phyloP scores from a whole-genome alignment of 2,113 vertebrate genomes.

The human (Homo sapiens) region DNA sequence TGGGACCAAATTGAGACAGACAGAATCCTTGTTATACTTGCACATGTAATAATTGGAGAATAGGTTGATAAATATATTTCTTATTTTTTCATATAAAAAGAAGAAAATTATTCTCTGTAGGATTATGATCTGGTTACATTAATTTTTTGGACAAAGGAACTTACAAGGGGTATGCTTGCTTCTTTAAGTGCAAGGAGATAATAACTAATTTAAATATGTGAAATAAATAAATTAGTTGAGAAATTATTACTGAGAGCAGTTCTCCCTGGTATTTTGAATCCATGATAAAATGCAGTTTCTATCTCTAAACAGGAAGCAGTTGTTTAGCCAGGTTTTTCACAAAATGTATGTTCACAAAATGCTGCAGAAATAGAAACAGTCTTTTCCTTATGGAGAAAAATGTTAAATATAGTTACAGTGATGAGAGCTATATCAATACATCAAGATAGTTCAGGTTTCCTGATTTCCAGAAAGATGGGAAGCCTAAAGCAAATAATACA shows the following conservation, averaged over 20 bases:
- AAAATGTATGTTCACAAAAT: slow-evolving; percentile 22
- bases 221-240: neutral
- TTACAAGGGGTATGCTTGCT: neutral
- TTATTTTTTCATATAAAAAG: neutral
- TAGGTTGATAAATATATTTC: neutral
- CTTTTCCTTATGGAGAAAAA: slow-evolving; percentile 44
- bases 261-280: slow-evolving; percentile 21
- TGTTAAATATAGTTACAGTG: slow-evolving; percentile 49
- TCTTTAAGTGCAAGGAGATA: neutral
- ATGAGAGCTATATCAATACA: slow-evolving; percentile 27
- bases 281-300: neutral
- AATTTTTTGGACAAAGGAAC: neutral
- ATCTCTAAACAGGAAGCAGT: slow-evolving; percentile 15
- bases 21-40: neutral
- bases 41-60: neutral
- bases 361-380: slow-evolving; percentile 17
- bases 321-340: slow-evolving; percentile 42
- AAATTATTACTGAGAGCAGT: neutral
- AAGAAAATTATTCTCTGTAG: neutral
- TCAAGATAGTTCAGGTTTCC: slow-evolving; percentile 19
- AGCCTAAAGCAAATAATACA: slow-evolving; percentile 29
- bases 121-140: neutral
- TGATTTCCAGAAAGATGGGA: slow-evolving; percentile 46
- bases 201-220: neutral
- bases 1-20: neutral